Evolutionary conservation across 1,140 invertebrate genomes (phyloP).

Genomic region (Sminthurides bifidus): DNA sequence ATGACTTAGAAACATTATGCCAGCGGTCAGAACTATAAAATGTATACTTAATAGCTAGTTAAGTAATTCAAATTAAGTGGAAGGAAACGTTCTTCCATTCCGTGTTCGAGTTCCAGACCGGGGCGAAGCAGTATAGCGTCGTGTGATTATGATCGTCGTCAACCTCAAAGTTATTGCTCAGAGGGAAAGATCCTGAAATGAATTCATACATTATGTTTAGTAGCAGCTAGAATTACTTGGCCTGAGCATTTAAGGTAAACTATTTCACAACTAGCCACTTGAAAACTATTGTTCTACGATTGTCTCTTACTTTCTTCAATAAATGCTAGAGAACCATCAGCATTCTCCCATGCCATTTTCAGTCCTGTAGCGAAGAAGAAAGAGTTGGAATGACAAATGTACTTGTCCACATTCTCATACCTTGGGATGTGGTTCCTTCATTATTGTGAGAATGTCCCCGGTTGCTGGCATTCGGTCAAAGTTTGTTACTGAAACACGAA

Average conservation of each 20-base stretch:
- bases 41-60: too few relatives aligned
- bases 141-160: constrained; percentile 9
- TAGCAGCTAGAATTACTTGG: not conserved
- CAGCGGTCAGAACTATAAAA: too few relatives aligned
- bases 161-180: constrained; percentile 10
- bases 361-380: constrained; percentile 29
- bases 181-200: constrained; percentile 18
- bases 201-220: not conserved
- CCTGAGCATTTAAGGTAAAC: not conserved
- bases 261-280: not conserved
- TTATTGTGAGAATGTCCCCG: constrained; percentile 10
- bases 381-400: constrained; percentile 18
- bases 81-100: constrained; percentile 26
- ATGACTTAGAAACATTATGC: too few relatives aligned
- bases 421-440: constrained; percentile 4
- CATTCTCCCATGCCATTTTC: constrained; percentile 14
- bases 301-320: constrained; percentile 14
- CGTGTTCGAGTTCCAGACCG: constrained; percentile 19
- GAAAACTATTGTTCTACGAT: not conserved
- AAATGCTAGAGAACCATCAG: constrained; percentile 12
- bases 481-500: constrained; percentile 16
- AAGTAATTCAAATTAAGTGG: not conserved
- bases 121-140: constrained; percentile 23
- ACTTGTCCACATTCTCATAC: not conserved
- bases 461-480: constrained; percentile 7